Base-by-base conservation (phyloP, 2,797 vertebrate species). In the Thalassophryne amazonica region DNA sequence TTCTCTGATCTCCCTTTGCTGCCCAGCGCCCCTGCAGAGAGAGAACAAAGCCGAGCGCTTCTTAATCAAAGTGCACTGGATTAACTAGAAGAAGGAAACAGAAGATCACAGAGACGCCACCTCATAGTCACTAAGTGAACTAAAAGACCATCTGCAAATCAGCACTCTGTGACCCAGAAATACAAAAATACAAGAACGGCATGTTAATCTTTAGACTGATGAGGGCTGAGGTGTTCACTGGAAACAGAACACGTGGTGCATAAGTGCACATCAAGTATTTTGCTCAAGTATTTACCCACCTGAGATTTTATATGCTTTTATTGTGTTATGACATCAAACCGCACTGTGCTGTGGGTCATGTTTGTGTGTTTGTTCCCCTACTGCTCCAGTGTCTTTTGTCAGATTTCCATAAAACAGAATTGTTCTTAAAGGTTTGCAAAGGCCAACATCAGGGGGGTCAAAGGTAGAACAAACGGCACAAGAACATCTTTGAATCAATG, bases 21-120 rank as follows among this genome's bases (percentile, higher is more conserved):
- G 67, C 56, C 69, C 19, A 22, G 76, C 33, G 21, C 77, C 78
- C 86, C 84, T 58, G 75, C 63, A 57, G 85, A 85, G 86, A 69
- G 53, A 88, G 84, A 89, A 85, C 84, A 87, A 84, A 88, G 84
- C 76, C 50, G 62, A 60, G 65, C 41, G 13, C 60, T 49, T 67
- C 70, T 78, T 88, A 86, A 89, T 88, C 83, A 89, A 87, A 86
- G 79, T 81, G 81, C 74, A 67, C 15, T 73, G 84, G 85, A 88
- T 89, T 87, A 89, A 64, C 77, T 68, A 52, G 45, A 53, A 61
- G 66, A 33, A 63, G 63, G 70, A 73, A 38, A 47, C 41, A 16
- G 46, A 75, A 78, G 76, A 86, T 88, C 84, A 87, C 78, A 78
- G 81, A 78, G 72, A 80, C 66, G 70, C 47, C 37, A 51, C 50